Conservation (phyloP, 2,888 invertebrate genomes). For the Pristionchus exspectatus region DNA sequence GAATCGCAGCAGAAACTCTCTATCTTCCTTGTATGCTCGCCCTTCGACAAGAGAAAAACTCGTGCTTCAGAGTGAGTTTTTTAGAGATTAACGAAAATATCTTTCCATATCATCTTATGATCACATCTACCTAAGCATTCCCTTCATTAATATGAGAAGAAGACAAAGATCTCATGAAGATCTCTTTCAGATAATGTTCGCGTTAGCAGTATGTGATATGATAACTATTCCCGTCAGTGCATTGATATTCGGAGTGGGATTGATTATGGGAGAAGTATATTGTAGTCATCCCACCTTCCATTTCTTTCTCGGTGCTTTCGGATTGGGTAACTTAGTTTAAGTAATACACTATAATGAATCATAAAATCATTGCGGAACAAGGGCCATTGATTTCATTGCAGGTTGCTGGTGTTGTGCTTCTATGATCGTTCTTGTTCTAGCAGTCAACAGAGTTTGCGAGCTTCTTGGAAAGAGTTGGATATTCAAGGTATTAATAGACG, state of each 20-base stretch:
- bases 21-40: conserved; percentile 34
- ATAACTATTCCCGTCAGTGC: conserved; percentile 11
- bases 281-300: conserved; percentile 43
- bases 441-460: not conserved
- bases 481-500: not conserved
- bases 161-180: not conserved
- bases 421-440: not conserved
- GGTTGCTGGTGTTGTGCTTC: conserved; percentile 31
- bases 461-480: not conserved
- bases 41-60: not conserved
- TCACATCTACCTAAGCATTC: too few species aligned
- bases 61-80: conserved; percentile 8
- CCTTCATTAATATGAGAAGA: not conserved
- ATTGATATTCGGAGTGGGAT: conserved; percentile 14
- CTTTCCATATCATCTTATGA: not conserved
- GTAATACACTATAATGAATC: not conserved
- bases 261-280: conserved; percentile 30
- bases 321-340: not conserved
- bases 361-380: too few species aligned
- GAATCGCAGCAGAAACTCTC: conserved; percentile 13
- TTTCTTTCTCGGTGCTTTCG: conserved; percentile 27
- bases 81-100: not conserved
- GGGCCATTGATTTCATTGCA: too few species aligned
- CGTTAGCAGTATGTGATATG: not conserved
- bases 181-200: conserved; percentile 40